phyloP scores from a whole-genome alignment of 1,140 invertebrate genomes.

The Halictus rubicundus region DNA sequence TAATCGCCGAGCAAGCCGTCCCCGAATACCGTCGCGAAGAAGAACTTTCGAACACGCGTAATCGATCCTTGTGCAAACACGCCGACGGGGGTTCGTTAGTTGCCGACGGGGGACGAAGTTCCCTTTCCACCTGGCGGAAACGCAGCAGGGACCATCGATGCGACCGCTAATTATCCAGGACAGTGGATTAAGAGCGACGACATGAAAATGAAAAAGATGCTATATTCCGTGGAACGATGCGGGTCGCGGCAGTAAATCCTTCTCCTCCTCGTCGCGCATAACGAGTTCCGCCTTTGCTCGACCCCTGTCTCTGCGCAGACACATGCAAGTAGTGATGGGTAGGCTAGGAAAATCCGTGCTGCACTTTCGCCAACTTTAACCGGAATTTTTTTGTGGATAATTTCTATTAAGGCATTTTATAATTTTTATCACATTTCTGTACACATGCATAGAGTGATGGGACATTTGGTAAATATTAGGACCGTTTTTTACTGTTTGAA shows the following conservation, averaged over 20 bases:
- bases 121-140: background rate
- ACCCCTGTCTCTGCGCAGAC: conserved; percentile 8
- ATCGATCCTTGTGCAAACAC: conserved; percentile 27
- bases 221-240: conserved; percentile 34
- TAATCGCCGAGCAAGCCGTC: background rate
- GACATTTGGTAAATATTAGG: no score
- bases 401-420: no score
- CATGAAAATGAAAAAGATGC: conserved; percentile 54
- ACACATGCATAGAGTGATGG: no score
- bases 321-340: background rate
- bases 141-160: conserved; percentile 26
- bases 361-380: no score
- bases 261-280: conserved; percentile 32
- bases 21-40: background rate
- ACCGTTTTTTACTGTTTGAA: no score
- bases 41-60: conserved; percentile 29
- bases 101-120: background rate
- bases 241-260: conserved; percentile 49
- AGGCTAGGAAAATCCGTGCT: no score
- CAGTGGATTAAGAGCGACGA: conserved; percentile 46
- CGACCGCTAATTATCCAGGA: conserved; percentile 48
- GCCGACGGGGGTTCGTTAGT: conserved; percentile 8
- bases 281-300: conserved; percentile 35
- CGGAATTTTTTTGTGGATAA: no score
- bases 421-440: no score